Evolutionary conservation across 2,113 vertebrate genomes (phyloP), one percentile per base, ranked within the genome.

Genomic region (Malaclemys terrapin): DNA sequence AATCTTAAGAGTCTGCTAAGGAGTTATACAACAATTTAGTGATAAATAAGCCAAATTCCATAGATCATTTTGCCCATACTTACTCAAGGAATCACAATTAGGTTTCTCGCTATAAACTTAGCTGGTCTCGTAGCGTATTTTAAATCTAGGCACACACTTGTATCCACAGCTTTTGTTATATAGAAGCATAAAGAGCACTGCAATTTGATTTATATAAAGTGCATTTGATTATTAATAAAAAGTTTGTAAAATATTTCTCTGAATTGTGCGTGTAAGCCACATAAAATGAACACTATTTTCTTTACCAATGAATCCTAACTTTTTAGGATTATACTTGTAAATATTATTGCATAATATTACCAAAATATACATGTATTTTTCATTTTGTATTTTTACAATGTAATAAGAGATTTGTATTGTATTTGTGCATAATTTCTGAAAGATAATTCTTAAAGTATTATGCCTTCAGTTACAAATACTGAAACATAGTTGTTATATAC

Each of bases 321-420:
- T 0, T 62, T 20, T 35, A 4, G 38, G 11, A 10, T 17, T 50
- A 69, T 22, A 2, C 13, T 1, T 65, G 35, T 57, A 87, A 90
- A 31, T 25, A 49, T 0, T 3, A 59, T 0, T 6, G 25, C 13
- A 54, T 53, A 82, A 50, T 1, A 17, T 3, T 27, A 75, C 12
- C 49, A 11, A 38, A 38, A 38, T 38, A 10, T 8, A 53, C 24
- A 13, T 54, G 1, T 31, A 14, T 89, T 75, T 89, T 42, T 35
- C 42, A 8, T 1, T 1, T 1, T 6, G 4, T 19, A 22, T 56
- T n/a, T 22, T 17, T 35, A 22, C 10, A 79, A 16, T 31, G 24
- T 0, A 10, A 14, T 0, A 14, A 0, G 47, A 65, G 59, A 69
- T 75, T 29, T 94, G 4, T 49, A 2, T 52, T 87, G 65, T 17